Base-by-base conservation (phyloP, 37 sponge, comb jelly and placozoan species). In the Mnemiopsis leidyi region DNA sequence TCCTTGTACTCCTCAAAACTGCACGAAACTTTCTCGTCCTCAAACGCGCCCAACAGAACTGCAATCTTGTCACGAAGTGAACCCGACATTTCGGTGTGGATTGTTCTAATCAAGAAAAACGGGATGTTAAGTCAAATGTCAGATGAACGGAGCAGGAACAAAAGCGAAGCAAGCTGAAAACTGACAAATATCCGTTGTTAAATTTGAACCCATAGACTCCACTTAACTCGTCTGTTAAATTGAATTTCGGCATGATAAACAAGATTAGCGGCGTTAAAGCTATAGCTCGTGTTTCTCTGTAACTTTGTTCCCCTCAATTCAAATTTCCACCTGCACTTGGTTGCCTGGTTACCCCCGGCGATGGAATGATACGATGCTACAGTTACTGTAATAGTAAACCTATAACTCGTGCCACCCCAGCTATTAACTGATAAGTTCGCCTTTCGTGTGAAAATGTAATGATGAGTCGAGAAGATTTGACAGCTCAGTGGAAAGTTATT, bases 21-120 rank as follows among this genome's bases (percentile, higher is more conserved):
- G 35, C 79, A 77, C 32, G 0, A 21, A 21, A 34, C 79, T 32
- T 34, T 77, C 18, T 32, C 32, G 36, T 77, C 79, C 13, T 48
- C 61, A 13, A 48, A 48, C 0, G 32, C 32, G 20, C 33, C 32
- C 79, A 77, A 32, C 9, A 77, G 79, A 28, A 34, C 36, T 9
- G 20, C 26, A 34, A 77, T 32, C 79, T 77, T 77, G 20, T 28
- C 9, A 2, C 79, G 79, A 1, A 77, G 79, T 77, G 79, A 77
- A 32, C 9, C 79, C 18, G 79, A 31, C 79, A 77, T 77, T 5
- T 48, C 61, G 9, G 61, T n/a, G n/a, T n/a, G n/a, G n/a, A n/a
- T n/a, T n/a, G n/a, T n/a, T n/a, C n/a, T n/a, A n/a, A n/a, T n/a
- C n/a, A n/a, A n/a, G n/a, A n/a, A n/a, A n/a, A n/a, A n/a, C n/a